Conservation (phyloP, 1,140 invertebrate genomes). For the Drosophila bocqueti region DNA sequence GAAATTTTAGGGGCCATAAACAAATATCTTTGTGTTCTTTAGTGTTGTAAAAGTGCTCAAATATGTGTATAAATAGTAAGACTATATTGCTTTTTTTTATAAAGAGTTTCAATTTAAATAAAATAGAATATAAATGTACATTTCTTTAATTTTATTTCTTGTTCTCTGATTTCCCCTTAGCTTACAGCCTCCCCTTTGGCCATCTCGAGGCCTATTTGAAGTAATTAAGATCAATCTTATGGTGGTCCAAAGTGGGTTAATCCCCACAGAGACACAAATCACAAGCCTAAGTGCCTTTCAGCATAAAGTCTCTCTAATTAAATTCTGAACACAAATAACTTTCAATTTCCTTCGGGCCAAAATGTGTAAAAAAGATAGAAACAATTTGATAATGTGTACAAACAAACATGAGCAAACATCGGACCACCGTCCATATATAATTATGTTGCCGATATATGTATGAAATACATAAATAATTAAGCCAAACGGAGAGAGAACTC, state of each 20-base stretch:
- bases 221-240: slow-evolving; percentile 31
- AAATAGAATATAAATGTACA: not conserved
- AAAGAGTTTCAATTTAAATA: too few relatives aligned
- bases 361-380: not conserved
- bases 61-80: not conserved
- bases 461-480: slow-evolving; percentile 74
- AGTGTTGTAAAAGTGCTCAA: not conserved
- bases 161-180: too few relatives aligned
- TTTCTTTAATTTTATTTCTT: not conserved
- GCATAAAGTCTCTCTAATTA: slow-evolving; percentile 54
- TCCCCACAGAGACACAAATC: slow-evolving; percentile 29
- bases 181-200: not conserved
- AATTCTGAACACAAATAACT: slow-evolving; percentile 75
- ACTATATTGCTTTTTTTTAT: not conserved
- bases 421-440: slow-evolving; percentile 25
- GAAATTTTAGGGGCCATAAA: too few relatives aligned
- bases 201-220: not conserved
- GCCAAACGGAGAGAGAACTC: slow-evolving; percentile 13
- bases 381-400: slow-evolving; percentile 42
- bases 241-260: slow-evolving; percentile 23
- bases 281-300: slow-evolving; percentile 28
- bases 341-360: slow-evolving; percentile 67
- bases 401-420: slow-evolving; percentile 61
- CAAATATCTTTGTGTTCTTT: not conserved
- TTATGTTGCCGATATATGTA: slow-evolving; percentile 29